Evolutionary conservation across 2,113 vertebrate genomes (phyloP), one percentile per base, ranked within the genome.

Genomic region (Catharus bicknelli): DNA sequence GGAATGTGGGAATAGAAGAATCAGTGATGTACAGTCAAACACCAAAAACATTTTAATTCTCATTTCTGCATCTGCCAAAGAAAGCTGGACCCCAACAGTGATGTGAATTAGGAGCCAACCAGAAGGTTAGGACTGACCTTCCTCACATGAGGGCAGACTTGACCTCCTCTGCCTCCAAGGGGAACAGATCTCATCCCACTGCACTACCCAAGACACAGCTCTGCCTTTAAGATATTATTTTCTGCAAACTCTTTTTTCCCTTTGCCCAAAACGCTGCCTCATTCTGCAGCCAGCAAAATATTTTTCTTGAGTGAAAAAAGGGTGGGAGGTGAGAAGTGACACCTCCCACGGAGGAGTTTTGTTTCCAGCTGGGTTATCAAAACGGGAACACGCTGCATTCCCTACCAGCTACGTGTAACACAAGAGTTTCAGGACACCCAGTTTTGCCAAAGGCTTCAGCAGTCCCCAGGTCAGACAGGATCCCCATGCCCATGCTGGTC

Each of bases 311-410:
- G 43, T n/a, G 66, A 43, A 80, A 19, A 32, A 81, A 59, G 62
- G 53, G 74, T 84, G 74, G 91, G 81, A 91, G 45, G 87, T 48
- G 90, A 92, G 74, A 86, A 94, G 66, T 42, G 87, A 84, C 87
- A 85, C 66, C n/a, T 94, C 93, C 82, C 58, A 75, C 34, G 0
- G 58, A 36, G 17, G 40, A 36, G 13, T 38, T 80, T 54, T 58
- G n/a, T 34, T 94, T 85, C 90, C 82, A 88, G 64, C 68, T 93
- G 76, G 83, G 61, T 63, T 80, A 90, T 67, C 68, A 10, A 55
- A 91, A 86, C 0, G 36, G 55, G 88, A 93, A 90, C 79, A 40
- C 1, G 36, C 92, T 55, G 82, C 59, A 12, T 81, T 78, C 83
- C 64, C 85, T 36, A 20, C 18, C 70, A 54, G 45, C 66, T 40